A percentile compares a stretch with the other conserved stretches of the same genome.
These are phyloP conservation scores for Epinephelus cyanopodus DNA, from an alignment of 2,113 vertebrate genomes.

Conservation along the genomic window DNA sequence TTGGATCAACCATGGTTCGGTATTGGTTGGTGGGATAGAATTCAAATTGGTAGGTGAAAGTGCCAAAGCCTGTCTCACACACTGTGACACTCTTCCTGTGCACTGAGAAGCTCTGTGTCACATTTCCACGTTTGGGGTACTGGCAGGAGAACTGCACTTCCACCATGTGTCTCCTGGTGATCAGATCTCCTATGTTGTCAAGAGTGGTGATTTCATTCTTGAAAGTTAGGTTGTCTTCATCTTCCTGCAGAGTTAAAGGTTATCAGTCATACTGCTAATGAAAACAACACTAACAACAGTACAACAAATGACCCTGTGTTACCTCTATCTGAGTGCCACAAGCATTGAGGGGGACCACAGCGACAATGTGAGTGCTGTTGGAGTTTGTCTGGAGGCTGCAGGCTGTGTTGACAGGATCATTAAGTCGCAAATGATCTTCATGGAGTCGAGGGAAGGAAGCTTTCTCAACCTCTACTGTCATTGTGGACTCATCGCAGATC, in stretches of 20 bases:
- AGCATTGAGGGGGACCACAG: constrained; percentile 70
- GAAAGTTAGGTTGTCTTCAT: constrained; percentile 71
- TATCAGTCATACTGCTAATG: not conserved
- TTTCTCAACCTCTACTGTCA: constrained; percentile 74
- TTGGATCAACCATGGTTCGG: constrained; percentile 30
- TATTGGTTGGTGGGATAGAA: constrained; percentile 71
- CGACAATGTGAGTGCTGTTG: constrained; percentile 76
- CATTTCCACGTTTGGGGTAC: constrained; percentile 77
- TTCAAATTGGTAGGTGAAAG: constrained; percentile 81
- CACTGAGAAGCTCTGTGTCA: constrained; percentile 61
- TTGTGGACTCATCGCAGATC: constrained; percentile 68
- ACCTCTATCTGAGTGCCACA: constrained; percentile 83
- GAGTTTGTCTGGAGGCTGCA: constrained; percentile 72
- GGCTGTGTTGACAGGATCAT: constrained; percentile 61
- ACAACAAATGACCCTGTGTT: not conserved
- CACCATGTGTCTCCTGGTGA: constrained; percentile 77
- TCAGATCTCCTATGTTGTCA: constrained; percentile 22
- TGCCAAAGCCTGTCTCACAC: constrained; percentile 79
- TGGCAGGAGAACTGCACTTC: constrained; percentile 79
- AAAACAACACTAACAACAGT: not conserved
- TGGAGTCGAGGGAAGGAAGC: constrained; percentile 49
- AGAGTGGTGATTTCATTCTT: constrained; percentile 78
- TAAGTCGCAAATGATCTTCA: constrained; percentile 71
- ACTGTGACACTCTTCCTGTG: constrained; percentile 67
- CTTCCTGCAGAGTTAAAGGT: constrained; percentile 68